Evolutionary conservation across 2,888 invertebrate genomes (phyloP), one percentile per base, ranked within the genome.

Genomic region (Pseudoips prasinana): DNA sequence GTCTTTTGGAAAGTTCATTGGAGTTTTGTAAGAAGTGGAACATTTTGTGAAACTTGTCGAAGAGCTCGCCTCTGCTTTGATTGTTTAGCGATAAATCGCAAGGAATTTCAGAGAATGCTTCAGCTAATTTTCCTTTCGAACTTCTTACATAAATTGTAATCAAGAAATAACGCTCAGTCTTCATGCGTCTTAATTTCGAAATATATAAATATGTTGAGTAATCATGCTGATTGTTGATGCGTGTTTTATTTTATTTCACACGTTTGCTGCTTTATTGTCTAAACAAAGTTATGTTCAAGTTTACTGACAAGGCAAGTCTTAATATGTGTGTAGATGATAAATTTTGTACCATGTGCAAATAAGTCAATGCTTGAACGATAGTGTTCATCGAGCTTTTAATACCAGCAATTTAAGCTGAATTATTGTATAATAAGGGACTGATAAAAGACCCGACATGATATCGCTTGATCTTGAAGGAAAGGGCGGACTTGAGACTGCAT

Each of bases 21-120:
- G 44, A 64, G 59, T 61, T 64, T 58, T 33, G 51, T 54, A 49
- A 56, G 52, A 58, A 59, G 48, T 59, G 55, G 61, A 58, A 64
- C 56, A 63, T 64, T 56, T 62, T 45, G 31, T 33, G 52, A 45
- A 54, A 53, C 47, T 51, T 39, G 25, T 33, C 33, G 37, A 34
- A 46, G 44, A 46, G 49, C 33, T 44, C 49, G 50, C 50, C 43
- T 49, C 25, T 50, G 57, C 60, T 67, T 64, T 65, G 68, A 73
- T 71, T 75, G 75, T 73, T 74, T 71, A 58, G 54, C 69, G 61
- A 71, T 75, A 73, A 78, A 74, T 78, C 68, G 61, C 51, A 58
- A 63, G 65, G 61, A 67, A 71, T 70, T 72, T 57, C 43, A 47
- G 36, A 29, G 50, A 53, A 58, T 51, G 56, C 54, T 58, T 64